Evolutionary conservation across 2,797 vertebrate genomes (phyloP).

Genomic region (Helostoma temminkii): DNA sequence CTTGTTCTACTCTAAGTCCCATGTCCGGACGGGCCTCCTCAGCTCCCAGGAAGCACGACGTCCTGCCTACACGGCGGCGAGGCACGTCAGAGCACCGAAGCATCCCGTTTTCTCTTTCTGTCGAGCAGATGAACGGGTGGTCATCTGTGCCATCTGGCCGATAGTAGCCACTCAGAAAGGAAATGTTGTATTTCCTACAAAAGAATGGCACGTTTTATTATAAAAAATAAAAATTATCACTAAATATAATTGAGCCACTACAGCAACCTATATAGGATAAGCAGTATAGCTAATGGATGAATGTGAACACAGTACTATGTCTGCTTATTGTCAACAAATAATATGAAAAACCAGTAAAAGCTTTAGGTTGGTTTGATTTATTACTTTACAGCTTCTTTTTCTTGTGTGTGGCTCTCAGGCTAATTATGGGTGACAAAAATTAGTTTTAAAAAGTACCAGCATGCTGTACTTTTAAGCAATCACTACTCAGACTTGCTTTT

Average conservation of each 20-base stretch:
- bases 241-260: neutral
- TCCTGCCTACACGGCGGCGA: slow-evolving; percentile 85
- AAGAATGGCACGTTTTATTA: neutral
- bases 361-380: neutral
- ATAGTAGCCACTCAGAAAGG: slow-evolving; percentile 92
- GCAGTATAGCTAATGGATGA: too few species aligned
- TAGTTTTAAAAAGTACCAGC: slow-evolving; percentile 3
- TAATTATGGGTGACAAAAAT: slow-evolving; percentile 4
- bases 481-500: slow-evolving; percentile 15
- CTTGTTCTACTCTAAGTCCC: slow-evolving; percentile 25
- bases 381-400: too few species aligned
- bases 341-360: too few species aligned
- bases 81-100: slow-evolving; percentile 92
- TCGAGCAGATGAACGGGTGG: slow-evolving; percentile 96
- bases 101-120: slow-evolving; percentile 93
- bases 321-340: slow-evolving; percentile 1
- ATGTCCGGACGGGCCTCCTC: slow-evolving; percentile 71
- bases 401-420: too few species aligned
- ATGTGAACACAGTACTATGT: too few species aligned
- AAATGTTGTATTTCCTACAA: slow-evolving; percentile 90
- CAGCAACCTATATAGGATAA: too few species aligned
- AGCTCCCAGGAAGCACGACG: slow-evolving; percentile 87
- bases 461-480: neutral
- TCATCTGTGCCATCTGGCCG: slow-evolving; percentile 90
- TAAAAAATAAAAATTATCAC: neutral